Conservation (phyloP, 2,888 invertebrate species). For the Hirtodrosophila cameraria region DNA sequence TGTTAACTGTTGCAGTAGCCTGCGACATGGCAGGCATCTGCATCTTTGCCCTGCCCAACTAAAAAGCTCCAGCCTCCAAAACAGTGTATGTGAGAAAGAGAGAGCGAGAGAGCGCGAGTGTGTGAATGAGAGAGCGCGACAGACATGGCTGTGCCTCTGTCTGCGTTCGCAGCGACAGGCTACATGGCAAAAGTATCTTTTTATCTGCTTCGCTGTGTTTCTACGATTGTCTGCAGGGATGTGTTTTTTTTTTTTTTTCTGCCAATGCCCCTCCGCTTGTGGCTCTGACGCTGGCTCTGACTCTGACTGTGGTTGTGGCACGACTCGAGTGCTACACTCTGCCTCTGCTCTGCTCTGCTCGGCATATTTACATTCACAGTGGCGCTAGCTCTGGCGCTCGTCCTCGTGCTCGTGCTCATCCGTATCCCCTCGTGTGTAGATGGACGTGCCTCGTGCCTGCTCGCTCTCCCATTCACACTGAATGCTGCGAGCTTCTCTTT, state of each 20-base stretch:
- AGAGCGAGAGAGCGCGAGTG: constrained; percentile 33
- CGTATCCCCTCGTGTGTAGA: constrained; percentile 25
- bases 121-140: constrained; percentile 18
- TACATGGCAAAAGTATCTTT: constrained; percentile 73
- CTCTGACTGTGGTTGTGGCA: constrained; percentile 39
- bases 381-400: constrained; percentile 55
- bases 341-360: too few species aligned
- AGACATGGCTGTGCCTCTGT: constrained; percentile 9
- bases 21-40: constrained; percentile 40
- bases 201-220: constrained; percentile 70
- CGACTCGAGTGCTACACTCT: too few species aligned
- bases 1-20: constrained; percentile 57
- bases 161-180: constrained; percentile 45
- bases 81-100: too few species aligned
- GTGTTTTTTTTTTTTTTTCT: constrained; percentile 10
- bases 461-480: constrained; percentile 52
- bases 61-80: not conserved
- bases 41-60: constrained; percentile 15
- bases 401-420: constrained; percentile 51
- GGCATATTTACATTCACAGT: constrained; percentile 40
- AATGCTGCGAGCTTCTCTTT: constrained; percentile 17
- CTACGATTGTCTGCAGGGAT: constrained; percentile 71
- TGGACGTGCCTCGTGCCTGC: constrained; percentile 50
- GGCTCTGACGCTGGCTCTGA: constrained; percentile 8
- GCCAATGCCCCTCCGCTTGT: constrained; percentile 1